These are phyloP conservation scores for Drosophila yakuba DNA, from an alignment of 1,140 invertebrate species.

Conservation along the genomic window DNA sequence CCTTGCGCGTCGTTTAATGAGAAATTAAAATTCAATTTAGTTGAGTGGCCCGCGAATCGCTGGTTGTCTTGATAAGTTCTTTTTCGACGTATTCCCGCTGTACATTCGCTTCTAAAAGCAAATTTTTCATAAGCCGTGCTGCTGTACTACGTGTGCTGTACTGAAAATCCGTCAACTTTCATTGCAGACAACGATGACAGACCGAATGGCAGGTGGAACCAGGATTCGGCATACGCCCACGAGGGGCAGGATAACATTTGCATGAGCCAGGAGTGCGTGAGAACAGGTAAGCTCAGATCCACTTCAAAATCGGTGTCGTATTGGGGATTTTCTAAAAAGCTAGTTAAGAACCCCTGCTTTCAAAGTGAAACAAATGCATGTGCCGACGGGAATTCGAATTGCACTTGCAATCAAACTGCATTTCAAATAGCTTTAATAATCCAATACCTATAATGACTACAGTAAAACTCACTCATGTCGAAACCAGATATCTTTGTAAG, in stretches of 20 bases:
- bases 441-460: background rate
- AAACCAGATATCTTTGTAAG: background rate
- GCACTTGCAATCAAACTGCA: background rate
- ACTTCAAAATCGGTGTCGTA: background rate
- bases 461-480: background rate
- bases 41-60: conserved; percentile 62
- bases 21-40: conserved; percentile 74
- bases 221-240: conserved; percentile 7
- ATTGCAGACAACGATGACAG: conserved; percentile 61
- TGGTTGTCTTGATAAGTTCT: conserved; percentile 4
- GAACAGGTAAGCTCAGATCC: conserved; percentile 86
- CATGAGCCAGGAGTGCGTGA: conserved; percentile 89
- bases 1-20: conserved; percentile 44
- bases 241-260: conserved; percentile 85
- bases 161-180: conserved; percentile 43
- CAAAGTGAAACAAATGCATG: background rate
- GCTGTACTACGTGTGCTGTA: background rate
- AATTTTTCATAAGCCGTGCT: conserved; percentile 28
- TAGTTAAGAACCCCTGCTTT: background rate
- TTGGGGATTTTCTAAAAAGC: background rate
- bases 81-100: conserved; percentile 1
- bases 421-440: background rate
- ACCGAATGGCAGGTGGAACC: conserved; percentile 23
- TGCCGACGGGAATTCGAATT: background rate
- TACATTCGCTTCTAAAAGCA: too few species aligned